Evolutionary conservation across 2,113 vertebrate genomes (phyloP), one percentile per base, ranked within the genome.

Genomic region (Erythrocercus mccallii): DNA sequence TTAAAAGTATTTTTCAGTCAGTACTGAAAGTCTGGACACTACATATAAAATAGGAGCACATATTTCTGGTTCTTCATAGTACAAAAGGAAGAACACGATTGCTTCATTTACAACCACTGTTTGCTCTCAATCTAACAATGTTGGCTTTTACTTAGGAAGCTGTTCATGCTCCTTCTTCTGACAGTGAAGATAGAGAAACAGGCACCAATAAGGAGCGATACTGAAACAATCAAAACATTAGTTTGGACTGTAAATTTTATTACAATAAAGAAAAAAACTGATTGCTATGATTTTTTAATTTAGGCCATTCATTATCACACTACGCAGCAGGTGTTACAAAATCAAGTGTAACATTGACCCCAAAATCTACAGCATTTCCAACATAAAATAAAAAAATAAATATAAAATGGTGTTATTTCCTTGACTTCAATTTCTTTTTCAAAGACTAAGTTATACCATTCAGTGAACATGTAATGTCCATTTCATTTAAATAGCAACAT

Each of bases 381-480:
- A 70, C 12, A 37, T 27, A 68, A 89, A 91, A 64, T 15, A 40
- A 57, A 40, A 51, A 4, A 37, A 81, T 33, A 57, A 72, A 61
- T 10, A 27, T 42, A 23, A 77, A 53, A 30, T 19, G 7, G 4
- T 54, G 18, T 66, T 24, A 56, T 12, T 72, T 82, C 11, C 9
- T 40, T 85, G 9, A 81, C 5, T 81, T 68, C 42, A 21, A 60
- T n/a, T 54, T 58, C n/a, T n/a, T n/a, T 79, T 40, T 58, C 24
- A 42, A 90, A 92, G 71, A 77, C 8, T n/a, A 81, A 54, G 21
- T 22, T 62, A 40, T 13, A 17, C 5, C 1, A 0, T n/a, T 77
- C 23, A 42, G 35, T 21, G 44, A 66, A 79, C 19, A 71, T 0
- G 0, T 4, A 20, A 72, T 3, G 12, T 9, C 3, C 6, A 20